These are phyloP conservation scores for Daktulosphaira vitifoliae DNA, from an alignment of 1,140 invertebrate species.

Conservation along the genomic window DNA sequence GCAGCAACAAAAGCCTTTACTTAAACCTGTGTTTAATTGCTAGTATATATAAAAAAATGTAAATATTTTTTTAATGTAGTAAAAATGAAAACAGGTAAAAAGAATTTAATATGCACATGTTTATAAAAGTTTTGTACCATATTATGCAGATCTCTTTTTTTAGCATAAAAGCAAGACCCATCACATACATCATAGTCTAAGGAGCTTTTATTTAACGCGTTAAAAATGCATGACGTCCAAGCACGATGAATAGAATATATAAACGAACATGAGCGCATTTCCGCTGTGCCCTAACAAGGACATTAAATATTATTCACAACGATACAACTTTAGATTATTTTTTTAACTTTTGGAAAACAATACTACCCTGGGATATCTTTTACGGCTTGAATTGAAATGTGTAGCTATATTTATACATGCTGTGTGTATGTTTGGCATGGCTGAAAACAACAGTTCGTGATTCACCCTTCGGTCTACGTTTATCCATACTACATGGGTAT, in stretches of 20 bases:
- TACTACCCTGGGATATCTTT: neutral
- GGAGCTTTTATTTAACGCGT: neutral
- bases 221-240: neutral
- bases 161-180: no score
- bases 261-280: neutral
- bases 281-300: neutral
- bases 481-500: neutral
- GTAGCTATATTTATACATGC: neutral
- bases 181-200: no score
- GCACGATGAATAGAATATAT: neutral
- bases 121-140: no score
- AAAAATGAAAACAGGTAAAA: no score
- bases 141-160: no score
- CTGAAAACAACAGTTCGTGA: constrained; percentile 17
- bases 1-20: no score
- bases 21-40: no score
- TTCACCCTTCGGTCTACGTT: neutral
- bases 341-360: neutral
- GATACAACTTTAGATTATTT: constrained; percentile 11
- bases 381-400: neutral
- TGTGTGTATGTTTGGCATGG: constrained; percentile 5
- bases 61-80: no score
- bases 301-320: neutral
- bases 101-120: no score
- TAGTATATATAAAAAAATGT: no score